phyloP scores from a whole-genome alignment of 2,797 vertebrate species.

The Cephalopachus bancanus region DNA sequence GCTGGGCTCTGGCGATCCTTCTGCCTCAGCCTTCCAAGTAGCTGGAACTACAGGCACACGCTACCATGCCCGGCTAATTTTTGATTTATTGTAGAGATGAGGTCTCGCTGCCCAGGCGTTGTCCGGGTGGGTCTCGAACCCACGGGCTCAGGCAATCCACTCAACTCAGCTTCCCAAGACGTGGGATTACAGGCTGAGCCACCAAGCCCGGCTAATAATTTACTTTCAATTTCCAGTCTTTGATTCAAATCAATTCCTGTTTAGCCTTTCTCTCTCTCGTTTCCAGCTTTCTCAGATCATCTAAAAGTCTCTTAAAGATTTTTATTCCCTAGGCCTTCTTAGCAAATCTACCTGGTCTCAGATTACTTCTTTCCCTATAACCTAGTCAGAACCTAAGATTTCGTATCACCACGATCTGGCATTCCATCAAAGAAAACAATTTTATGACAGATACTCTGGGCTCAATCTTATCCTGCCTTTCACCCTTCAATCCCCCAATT shows the following conservation, averaged over 20 bases:
- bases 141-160: no score
- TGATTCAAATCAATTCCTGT: slow-evolving; percentile 8
- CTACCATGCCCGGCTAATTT: no score
- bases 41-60: no score
- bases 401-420: background rate
- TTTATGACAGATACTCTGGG: background rate
- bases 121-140: no score
- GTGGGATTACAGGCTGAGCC: no score
- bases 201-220: no score
- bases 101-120: no score
- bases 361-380: slow-evolving; percentile 16
- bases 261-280: background rate
- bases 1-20: no score
- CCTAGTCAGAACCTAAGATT: background rate
- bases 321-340: background rate
- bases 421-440: background rate
- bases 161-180: no score
- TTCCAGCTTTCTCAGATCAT: background rate
- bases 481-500: background rate
- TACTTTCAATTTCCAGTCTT: background rate
- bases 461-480: background rate
- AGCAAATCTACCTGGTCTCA: background rate
- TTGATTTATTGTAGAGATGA: no score
- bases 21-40: no score
- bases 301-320: background rate